Conservation (phyloP, 2,888 invertebrate species). For the Chydorus sphaericus region DNA sequence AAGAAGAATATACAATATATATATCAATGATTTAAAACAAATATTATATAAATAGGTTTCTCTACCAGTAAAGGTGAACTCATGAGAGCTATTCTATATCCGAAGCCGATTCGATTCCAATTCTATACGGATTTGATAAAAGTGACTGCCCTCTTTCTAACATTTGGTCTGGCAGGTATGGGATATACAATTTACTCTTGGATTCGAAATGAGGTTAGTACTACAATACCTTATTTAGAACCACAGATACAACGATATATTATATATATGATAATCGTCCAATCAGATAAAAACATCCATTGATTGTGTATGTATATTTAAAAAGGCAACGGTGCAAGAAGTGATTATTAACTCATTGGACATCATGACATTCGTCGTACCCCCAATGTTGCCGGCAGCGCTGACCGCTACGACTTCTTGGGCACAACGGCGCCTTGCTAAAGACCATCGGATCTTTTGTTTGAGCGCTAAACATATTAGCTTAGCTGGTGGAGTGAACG, state of each 20-base stretch:
- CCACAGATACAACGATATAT: too few relatives aligned
- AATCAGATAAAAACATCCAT: too few relatives aligned
- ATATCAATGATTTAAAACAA: neutral
- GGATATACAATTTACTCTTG: slow-evolving; percentile 22
- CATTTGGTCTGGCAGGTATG: slow-evolving; percentile 22
- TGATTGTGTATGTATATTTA: too few relatives aligned
- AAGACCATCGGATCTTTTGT: neutral
- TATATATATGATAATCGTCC: too few relatives aligned
- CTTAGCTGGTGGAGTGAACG: neutral
- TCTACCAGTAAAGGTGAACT: slow-evolving; percentile 64
- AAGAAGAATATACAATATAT: too few relatives aligned
- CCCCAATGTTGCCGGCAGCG: neutral
- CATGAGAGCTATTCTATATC: slow-evolving; percentile 62
- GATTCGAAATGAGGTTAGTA: slow-evolving; percentile 20
- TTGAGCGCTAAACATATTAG: neutral
- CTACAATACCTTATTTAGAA: too few relatives aligned
- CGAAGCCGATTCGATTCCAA: slow-evolving; percentile 57
- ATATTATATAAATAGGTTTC: slow-evolving; percentile 36
- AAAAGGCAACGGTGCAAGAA: slow-evolving; percentile 18
- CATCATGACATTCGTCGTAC: neutral
- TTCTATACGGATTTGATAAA: slow-evolving; percentile 48
- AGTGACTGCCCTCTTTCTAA: slow-evolving; percentile 23
- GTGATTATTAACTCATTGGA: neutral
- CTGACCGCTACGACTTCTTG: neutral
- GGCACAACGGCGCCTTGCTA: neutral